Evolutionary conservation across 2,113 vertebrate species (phyloP).

Genomic region (Dipodomys spectabilis): DNA sequence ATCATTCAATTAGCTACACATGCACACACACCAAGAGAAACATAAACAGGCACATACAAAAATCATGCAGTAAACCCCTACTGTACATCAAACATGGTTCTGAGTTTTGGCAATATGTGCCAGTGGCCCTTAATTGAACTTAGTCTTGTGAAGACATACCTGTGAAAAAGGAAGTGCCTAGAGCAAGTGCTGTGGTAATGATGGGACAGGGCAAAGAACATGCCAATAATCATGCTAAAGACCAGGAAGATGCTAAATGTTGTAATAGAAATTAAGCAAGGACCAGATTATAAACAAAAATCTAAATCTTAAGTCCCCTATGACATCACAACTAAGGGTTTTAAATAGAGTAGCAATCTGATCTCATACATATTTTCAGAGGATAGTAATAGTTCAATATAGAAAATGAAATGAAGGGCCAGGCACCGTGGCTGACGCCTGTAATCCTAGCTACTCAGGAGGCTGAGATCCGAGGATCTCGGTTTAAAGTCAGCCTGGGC

Average conservation of each 20-base stretch:
- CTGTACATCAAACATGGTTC: fast-evolving
- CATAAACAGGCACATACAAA: not conserved
- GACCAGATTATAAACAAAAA: not conserved
- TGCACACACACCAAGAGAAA: not conserved
- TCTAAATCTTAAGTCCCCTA: not conserved
- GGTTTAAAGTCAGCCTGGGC: no score
- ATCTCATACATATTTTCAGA: not conserved
- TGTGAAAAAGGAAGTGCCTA: not conserved
- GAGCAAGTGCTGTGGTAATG: not conserved
- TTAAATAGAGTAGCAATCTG: not conserved
- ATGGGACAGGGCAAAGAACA: not conserved
- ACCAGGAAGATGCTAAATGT: not conserved
- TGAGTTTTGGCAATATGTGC: fast-evolving
- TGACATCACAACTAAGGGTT: not conserved
- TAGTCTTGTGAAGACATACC: not conserved
- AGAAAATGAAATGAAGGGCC: not conserved
- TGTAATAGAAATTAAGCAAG: not conserved
- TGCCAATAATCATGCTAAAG: not conserved
- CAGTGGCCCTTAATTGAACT: not conserved
- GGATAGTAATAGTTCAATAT: no score
- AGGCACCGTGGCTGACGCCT: no score
- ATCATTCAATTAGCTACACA: not conserved
- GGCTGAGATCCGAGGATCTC: no score
- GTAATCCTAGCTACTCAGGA: no score
- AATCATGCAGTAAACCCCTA: not conserved